Evolutionary conservation across 2,888 invertebrate genomes (phyloP), one percentile per base, ranked within the genome.

Genomic region (Conchocele bisecta): DNA sequence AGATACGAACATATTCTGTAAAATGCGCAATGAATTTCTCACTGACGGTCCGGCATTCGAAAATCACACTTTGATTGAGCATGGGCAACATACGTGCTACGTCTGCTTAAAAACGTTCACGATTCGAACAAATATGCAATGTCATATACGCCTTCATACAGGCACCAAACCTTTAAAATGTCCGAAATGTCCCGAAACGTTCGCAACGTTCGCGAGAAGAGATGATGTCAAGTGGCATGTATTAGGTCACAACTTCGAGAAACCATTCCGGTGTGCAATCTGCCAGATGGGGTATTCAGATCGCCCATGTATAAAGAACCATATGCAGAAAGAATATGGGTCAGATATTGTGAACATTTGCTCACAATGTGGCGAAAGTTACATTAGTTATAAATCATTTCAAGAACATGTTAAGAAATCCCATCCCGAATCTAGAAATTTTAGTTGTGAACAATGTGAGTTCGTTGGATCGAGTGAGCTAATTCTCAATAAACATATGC

Each of bases 141-240:
- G 84, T 0, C 88, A 88, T 44, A 79, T 83, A 22, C 79, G 86
- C 1, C 71, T 86, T 26, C 86, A 87, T 61, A 83, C 85, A 1
- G 86, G 86, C 3, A 72, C 82, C 17, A 83, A 81, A 39, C 85
- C 86, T 0, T 86, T 83, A 70, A 65, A 80, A 26, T 86, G 86
- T 59, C 63, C 68, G 9, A 75, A 79, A 35, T 85, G 88, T 59
- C 59, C 71, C 0, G 82, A 82, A 51, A 76, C 83, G n/a, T n/a
- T n/a, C n/a, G n/a, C n/a, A 51, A 76, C 83, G 28, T 86, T 88
- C 60, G 78, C 86, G 0, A 75, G 88, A 22, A 81, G 83, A 50
- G 86, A 86, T 50, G 86, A 86, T 35, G 79, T 86, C 20, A 87
- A 86, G 53, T 79, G 83, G 4, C 87, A 87, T 69, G 65, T 83